Percentiles rank a stretch among this genome's conserved stretches.
phyloP scores from a whole-genome alignment of 30 jellyfish, hydroid and myxozoan genomes.

The Aurelia sp. region DNA sequence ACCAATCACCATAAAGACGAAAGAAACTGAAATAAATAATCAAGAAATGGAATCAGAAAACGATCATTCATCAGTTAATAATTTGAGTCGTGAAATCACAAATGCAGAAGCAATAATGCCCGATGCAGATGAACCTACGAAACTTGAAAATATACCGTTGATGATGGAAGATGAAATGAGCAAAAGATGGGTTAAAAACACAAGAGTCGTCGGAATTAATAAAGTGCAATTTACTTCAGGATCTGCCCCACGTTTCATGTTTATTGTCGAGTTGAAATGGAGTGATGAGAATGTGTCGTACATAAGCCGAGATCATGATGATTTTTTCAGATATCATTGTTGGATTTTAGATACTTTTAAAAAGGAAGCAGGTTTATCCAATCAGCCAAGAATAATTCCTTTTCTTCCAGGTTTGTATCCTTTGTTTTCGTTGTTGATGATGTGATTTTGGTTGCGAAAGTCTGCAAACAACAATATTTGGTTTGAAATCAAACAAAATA shows the following conservation, averaged over 20 bases:
- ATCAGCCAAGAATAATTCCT: slow-evolving; percentile 43
- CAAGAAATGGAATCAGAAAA: background rate
- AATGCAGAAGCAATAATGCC: slow-evolving; percentile 13
- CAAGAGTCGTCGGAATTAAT: slow-evolving; percentile 27
- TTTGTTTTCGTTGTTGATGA: background rate
- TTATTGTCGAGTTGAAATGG: slow-evolving; percentile 55
- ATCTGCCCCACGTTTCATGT: slow-evolving; percentile 64
- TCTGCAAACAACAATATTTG: too few species aligned
- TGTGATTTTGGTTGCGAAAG: too few species aligned
- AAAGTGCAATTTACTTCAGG: slow-evolving; percentile 44
- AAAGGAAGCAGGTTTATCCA: slow-evolving; percentile 53
- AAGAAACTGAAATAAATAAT: background rate
- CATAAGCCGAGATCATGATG: slow-evolving; percentile 66
- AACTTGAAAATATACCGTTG: slow-evolving; percentile 6
- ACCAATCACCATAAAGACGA: background rate
- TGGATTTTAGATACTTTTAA: slow-evolving; percentile 70
- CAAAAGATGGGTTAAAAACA: background rate
- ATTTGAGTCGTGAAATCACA: background rate
- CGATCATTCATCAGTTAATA: background rate
- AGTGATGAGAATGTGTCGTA: slow-evolving; percentile 21
- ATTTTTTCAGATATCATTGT: slow-evolving; percentile 70
- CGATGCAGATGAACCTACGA: slow-evolving; percentile 31
- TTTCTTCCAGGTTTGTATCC: slow-evolving; percentile 61
- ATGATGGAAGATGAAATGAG: background rate
- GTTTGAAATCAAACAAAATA: too few species aligned